Conservation (phyloP, 2,113 vertebrate genomes). For the Chlamydotis undulata region DNA sequence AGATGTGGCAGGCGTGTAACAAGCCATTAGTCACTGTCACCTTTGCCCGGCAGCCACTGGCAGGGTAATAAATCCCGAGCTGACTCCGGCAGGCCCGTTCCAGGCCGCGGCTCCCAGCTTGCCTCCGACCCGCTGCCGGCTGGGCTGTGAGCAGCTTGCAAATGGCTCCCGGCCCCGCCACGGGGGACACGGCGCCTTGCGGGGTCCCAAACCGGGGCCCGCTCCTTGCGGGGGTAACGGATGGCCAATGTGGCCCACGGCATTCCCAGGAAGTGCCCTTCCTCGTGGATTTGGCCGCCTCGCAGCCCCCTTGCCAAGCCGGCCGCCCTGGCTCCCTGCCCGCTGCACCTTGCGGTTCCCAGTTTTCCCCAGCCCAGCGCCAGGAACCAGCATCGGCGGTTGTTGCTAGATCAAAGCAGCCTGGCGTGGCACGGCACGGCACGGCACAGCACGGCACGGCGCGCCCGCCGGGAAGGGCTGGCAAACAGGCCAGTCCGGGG, state of each 20-base stretch:
- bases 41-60: conserved; percentile 64
- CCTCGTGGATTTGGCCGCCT: fast-evolving
- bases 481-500: conserved; percentile 15
- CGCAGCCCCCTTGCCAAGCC: not conserved
- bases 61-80: conserved; percentile 55
- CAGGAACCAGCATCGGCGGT: not conserved
- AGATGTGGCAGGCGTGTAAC: conserved; percentile 75
- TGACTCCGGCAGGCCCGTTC: conserved; percentile 36
- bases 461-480: conserved; percentile 20
- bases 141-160: conserved; percentile 65
- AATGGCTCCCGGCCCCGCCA: not conserved
- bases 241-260: fast-evolving
- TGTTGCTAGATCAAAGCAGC: conserved; percentile 22
- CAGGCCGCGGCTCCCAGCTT: conserved; percentile 44
- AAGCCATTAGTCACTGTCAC: conserved; percentile 76
- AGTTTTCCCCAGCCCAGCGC: not conserved
- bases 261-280: not conserved
- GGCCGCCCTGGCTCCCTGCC: not conserved
- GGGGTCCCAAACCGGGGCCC: not conserved
- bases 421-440: not conserved
- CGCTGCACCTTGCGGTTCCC: conserved; percentile 14
- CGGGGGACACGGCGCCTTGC: not conserved
- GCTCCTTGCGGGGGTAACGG: not conserved
- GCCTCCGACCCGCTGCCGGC: not conserved
- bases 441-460: not conserved